Evolutionary conservation across 2,888 invertebrate genomes (phyloP), one percentile per base, ranked within the genome.

Genomic region (Malacosoma neustria): DNA sequence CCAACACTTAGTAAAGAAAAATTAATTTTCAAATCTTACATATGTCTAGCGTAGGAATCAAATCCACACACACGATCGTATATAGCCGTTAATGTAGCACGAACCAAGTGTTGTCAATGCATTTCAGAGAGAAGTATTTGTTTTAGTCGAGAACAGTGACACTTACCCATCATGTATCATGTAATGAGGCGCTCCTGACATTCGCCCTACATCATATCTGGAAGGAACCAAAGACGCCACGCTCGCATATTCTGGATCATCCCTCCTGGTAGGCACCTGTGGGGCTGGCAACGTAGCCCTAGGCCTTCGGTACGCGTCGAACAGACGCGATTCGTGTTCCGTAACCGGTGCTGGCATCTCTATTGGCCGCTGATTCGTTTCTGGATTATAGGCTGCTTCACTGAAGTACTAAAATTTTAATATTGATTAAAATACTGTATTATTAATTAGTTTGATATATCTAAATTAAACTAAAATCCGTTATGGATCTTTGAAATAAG

Each of bases 371-470:
- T 92, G 93, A 77, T 95, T 95, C 50, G 94, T 91, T 73, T 94
- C 93, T 32, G 96, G 95, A 68, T 95, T 94, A 72, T 96, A 94
- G 13, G 96, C 96, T 46, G 95, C 94, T 69, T 94, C 93, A 51
- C 95, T 92, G 76, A 95, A 96, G 81, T 94, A 95, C 95, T 96
- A 80, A 11, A 38, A 39, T 42, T n/a, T n/a, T n/a, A n/a, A n/a
- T n/a, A n/a, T n/a, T n/a, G n/a, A n/a, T n/a, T n/a, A n/a, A n/a
- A n/a, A n/a, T n/a, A n/a, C n/a, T n/a, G n/a, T n/a, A n/a, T n/a
- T n/a, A n/a, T n/a, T n/a, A n/a, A n/a, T n/a, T n/a, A n/a, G n/a
- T n/a, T n/a, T n/a, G n/a, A n/a, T n/a, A n/a, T n/a, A n/a, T n/a
- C n/a, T n/a, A n/a, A n/a, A n/a, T n/a, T n/a, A n/a, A n/a, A n/a